phyloP scores from a whole-genome alignment of 2,113 vertebrate genomes.

The Gnathonemus echidnorhynchus region DNA sequence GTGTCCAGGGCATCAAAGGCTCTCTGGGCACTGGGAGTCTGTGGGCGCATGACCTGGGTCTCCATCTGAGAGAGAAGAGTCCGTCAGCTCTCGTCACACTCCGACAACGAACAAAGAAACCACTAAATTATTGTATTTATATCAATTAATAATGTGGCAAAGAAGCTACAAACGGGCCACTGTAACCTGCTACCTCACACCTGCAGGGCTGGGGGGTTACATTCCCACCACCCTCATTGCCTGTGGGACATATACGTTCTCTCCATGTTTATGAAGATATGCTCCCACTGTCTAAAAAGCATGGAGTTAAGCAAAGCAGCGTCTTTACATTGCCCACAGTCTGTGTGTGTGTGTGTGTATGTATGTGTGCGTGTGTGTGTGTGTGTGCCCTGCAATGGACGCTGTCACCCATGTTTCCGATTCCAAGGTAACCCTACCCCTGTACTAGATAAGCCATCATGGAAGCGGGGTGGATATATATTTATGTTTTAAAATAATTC shows the following conservation, averaged over 20 bases:
- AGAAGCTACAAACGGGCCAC: background rate
- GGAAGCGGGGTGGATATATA: background rate
- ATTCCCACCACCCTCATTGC: background rate
- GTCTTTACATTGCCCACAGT: background rate
- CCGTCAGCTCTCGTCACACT: background rate
- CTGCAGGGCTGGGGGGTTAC: background rate
- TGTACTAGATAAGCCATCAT: background rate
- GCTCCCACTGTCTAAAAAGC: background rate
- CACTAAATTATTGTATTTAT: background rate
- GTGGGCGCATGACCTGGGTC: constrained; percentile 39
- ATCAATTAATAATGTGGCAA: background rate
- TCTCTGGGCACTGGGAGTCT: constrained; percentile 51
- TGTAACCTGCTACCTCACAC: background rate
- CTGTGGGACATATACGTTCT: background rate
- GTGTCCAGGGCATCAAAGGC: constrained; percentile 57
- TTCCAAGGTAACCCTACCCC: background rate
- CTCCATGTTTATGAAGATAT: background rate
- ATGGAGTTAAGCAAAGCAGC: background rate
- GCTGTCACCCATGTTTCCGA: background rate
- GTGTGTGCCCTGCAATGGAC: background rate
- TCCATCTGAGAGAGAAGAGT: constrained; percentile 49
- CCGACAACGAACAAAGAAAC: background rate
- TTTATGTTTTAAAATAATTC: background rate
- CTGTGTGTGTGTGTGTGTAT: too few species aligned
- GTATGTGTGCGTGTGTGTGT: too few species aligned